Evolutionary conservation across 2,113 vertebrate species (phyloP).

Genomic region (Erythrocebus patas): DNA sequence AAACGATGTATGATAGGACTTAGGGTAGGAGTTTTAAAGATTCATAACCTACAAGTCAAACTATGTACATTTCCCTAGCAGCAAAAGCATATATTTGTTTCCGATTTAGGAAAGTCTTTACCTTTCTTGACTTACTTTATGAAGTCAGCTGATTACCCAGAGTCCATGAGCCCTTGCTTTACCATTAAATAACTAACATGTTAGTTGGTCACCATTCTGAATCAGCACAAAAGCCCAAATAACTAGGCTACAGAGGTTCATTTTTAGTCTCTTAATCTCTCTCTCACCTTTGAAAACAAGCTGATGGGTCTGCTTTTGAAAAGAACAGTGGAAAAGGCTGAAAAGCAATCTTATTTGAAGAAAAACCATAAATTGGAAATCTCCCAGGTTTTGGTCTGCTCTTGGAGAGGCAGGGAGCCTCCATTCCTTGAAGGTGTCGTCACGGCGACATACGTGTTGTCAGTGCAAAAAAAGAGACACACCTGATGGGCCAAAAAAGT

Average conservation of each 20-base stretch:
- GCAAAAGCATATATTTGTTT: constrained; percentile 29
- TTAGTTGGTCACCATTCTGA: not conserved
- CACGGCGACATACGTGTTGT: not conserved
- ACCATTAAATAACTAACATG: not conserved
- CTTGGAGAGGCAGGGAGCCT: not conserved
- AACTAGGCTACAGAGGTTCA: not conserved
- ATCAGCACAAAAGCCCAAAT: not conserved
- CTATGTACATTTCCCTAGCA: constrained; percentile 44
- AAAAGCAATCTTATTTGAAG: not conserved
- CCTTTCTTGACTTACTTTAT: not conserved
- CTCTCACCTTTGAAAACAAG: constrained; percentile 38
- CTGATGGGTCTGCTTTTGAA: not conserved
- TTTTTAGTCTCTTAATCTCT: not conserved
- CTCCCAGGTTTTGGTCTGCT: not conserved
- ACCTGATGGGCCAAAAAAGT: not conserved
- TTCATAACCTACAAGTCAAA: constrained; percentile 75
- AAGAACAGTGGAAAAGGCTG: not conserved
- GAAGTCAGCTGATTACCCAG: rapidly evolving
- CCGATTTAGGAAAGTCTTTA: constrained; percentile 22
- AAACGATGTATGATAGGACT: constrained; percentile 53
- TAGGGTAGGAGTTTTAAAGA: constrained; percentile 63
- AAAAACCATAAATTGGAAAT: not conserved
- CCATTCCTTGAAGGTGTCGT: not conserved
- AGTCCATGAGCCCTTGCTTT: not conserved
- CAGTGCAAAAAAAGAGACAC: not conserved